Conservation (phyloP, 2,113 vertebrate species). For the Orientallactaga bullata region DNA sequence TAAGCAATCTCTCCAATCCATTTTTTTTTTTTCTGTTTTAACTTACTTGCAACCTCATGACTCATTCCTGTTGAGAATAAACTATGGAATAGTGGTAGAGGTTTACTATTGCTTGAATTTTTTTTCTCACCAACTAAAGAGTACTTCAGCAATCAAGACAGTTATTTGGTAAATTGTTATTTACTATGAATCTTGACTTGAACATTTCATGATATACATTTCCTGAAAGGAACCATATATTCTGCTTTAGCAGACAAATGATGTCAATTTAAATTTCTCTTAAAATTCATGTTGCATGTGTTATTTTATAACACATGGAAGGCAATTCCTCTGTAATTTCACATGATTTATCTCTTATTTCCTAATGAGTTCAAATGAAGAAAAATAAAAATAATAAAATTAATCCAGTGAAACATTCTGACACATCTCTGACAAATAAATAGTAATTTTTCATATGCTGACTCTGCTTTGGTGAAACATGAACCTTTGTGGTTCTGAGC, state of each 20-base stretch:
- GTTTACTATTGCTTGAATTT: not conserved
- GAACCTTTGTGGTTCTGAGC: not conserved
- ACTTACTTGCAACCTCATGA: not conserved
- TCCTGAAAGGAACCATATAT: not conserved
- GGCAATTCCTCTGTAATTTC: constrained; percentile 76
- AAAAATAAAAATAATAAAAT: constrained; percentile 25
- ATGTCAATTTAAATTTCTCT: constrained; percentile 59
- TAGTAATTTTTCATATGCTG: constrained; percentile 4
- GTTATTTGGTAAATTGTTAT: not conserved
- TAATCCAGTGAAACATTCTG: not conserved
- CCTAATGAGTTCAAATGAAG: constrained; percentile 75
- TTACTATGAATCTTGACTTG: constrained; percentile 8
- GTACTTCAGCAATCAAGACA: not conserved
- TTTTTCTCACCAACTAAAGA: not conserved
- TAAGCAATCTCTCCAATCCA: not conserved
- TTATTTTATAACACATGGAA: constrained; percentile 63
- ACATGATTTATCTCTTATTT: constrained; percentile 79
- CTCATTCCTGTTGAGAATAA: not conserved
- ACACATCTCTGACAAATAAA: constrained; percentile 5
- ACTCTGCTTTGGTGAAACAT: not conserved
- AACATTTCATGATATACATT: not conserved
- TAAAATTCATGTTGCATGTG: constrained; percentile 68
- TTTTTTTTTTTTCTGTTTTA: not conserved
- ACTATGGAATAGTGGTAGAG: not conserved
- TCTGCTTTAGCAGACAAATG: not conserved